Percentiles rank a stretch among this genome's conserved stretches.
Evolutionary conservation across 2,797 vertebrate species (phyloP).

Genomic region (Pygocentrus nattereri): DNA sequence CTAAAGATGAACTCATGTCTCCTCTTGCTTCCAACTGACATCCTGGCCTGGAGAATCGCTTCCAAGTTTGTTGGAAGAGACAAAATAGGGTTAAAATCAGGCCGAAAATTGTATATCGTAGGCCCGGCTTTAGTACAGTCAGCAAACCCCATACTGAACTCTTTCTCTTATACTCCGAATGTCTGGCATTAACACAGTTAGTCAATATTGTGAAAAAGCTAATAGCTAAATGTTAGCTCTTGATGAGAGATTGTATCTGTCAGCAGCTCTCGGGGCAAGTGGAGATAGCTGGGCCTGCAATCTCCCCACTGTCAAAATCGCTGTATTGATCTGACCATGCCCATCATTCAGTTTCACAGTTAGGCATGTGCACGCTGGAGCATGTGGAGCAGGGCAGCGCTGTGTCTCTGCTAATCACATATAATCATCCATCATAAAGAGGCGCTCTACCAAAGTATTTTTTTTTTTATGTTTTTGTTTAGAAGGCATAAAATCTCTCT

Average conservation of each 20-base stretch:
- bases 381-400: background rate
- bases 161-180: background rate
- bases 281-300: slow-evolving; percentile 17
- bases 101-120: too few relatives aligned
- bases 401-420: background rate
- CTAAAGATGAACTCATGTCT: too few relatives aligned
- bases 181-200: slow-evolving; percentile 1
- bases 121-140: too few relatives aligned
- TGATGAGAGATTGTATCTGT: slow-evolving; percentile 33
- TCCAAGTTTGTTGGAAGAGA: too few relatives aligned
- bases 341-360: background rate
- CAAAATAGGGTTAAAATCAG: too few relatives aligned
- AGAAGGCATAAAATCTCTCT: background rate
- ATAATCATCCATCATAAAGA: background rate
- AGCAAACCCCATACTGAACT: background rate
- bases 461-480: background rate
- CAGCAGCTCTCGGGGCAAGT: slow-evolving; percentile 17
- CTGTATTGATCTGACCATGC: slow-evolving; percentile 35
- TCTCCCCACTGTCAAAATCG: slow-evolving; percentile 33
- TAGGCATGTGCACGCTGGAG: background rate
- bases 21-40: too few relatives aligned
- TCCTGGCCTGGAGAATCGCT: too few relatives aligned
- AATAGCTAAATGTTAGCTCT: slow-evolving; percentile 33
- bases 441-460: background rate
- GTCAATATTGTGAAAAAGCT: background rate